These are phyloP conservation scores for Takifugu flavidus DNA, from an alignment of 2,113 vertebrate species.

Conservation along the genomic window DNA sequence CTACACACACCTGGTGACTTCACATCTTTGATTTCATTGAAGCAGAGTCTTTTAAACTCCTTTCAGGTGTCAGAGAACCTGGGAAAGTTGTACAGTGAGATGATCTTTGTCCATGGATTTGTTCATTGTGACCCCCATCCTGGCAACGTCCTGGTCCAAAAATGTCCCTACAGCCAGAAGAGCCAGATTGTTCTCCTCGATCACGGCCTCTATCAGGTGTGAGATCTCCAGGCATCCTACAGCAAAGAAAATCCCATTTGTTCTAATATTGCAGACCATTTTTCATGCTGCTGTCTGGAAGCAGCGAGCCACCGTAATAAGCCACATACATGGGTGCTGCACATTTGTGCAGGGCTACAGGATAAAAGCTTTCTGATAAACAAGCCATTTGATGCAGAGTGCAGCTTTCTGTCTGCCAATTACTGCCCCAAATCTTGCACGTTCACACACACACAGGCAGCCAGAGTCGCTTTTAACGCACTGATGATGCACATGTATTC, in stretches of 20 bases:
- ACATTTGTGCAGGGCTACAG: conserved; percentile 38
- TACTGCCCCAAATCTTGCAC: conserved; percentile 38
- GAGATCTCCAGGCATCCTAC: conserved; percentile 22
- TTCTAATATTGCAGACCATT: conserved; percentile 61
- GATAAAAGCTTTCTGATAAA: conserved; percentile 77
- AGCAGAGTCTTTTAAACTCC: too few species aligned
- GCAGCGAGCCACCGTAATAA: conserved; percentile 19
- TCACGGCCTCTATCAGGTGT: conserved; percentile 96
- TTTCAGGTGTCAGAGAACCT: conserved; percentile 87
- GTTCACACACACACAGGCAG: conserved; percentile 6
- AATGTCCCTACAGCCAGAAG: conserved; percentile 75
- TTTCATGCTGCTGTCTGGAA: conserved; percentile 55
- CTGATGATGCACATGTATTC: conserved; percentile 28
- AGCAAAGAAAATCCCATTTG: conserved; percentile 46
- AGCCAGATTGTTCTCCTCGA: conserved; percentile 89
- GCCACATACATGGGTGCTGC: conserved; percentile 9
- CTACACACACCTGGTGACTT: too few species aligned
- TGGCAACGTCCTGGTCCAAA: conserved; percentile 89
- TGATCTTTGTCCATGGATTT: conserved; percentile 96
- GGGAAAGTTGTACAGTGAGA: conserved; percentile 94
- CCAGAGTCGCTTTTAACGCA: background rate
- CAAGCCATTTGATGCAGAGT: conserved; percentile 61
- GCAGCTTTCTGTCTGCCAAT: conserved; percentile 33
- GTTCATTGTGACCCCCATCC: conserved; percentile 98
- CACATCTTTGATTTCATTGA: too few species aligned